Evolutionary conservation across 1,140 invertebrate genomes (phyloP), one percentile per base, ranked within the genome.

Genomic region (Coptotermes formosanus): DNA sequence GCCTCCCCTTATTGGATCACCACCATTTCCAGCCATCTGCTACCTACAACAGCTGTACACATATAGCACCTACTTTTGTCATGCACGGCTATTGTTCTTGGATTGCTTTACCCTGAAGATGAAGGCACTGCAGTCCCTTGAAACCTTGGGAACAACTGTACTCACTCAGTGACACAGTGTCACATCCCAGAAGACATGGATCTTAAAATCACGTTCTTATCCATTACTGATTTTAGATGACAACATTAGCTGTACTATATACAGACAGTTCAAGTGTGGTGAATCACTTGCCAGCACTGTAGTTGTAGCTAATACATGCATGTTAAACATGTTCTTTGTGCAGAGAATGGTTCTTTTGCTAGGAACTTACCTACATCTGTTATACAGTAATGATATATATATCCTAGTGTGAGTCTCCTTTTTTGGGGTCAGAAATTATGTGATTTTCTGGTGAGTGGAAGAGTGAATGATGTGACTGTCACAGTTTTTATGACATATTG

Each of bases 281-380:
- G 64, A 55, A 69, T 52, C 48, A 30, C 25, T 85, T 86, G 64
- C 85, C 83, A 84, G 85, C 86, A 86, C 86, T 84, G 45, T 86
- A 69, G 48, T 86, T 86, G 52, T 85, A 86, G 85, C 44, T 85
- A 23, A 85, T 87, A 86, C 44, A 87, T 88, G 87, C 89, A 89
- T 89, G 89, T 89, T 89, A 89, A 88, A 89, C 89, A 89, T 89
- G 89, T 89, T 89, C 86, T 85, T 87, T 88, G 86, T 88, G 85
- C 86, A 88, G 84, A 87, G 59, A 38, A 87, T 87, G 87, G 88
- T 88, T 89, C 88, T 88, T 88, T 89, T 89, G 87, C 88, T 89
- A 88, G 85, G 88, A 88, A 89, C 88, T 89, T 87, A 85, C 82
- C 81, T 84, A 87, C 44, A 87, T 87, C 86, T 87, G 86, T 87